These are phyloP conservation scores for Cephalotes varians DNA, from an alignment of 2,888 invertebrate genomes.

Conservation along the genomic window DNA sequence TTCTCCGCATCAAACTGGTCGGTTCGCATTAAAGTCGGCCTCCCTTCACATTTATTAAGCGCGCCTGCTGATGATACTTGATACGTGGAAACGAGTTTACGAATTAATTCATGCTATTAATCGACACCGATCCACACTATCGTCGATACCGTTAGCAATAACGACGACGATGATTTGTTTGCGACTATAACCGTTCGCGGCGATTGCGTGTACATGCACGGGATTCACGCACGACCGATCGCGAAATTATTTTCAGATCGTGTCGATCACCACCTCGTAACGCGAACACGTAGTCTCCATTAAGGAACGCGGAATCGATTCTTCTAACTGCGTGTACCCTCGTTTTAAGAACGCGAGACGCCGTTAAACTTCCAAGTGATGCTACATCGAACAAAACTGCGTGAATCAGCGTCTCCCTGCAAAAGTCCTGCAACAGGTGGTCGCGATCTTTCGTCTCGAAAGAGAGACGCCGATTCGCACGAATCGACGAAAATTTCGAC, in stretches of 20 bases:
- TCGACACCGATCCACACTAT: constrained; percentile 33
- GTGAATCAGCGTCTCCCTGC: neutral
- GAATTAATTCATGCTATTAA: constrained; percentile 55
- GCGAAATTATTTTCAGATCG: constrained; percentile 11
- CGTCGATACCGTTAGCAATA: constrained; percentile 17
- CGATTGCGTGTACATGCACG: neutral
- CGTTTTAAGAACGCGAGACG: neutral
- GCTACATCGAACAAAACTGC: neutral
- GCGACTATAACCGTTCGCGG: neutral
- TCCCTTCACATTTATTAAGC: constrained; percentile 61
- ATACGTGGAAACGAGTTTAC: constrained; percentile 61
- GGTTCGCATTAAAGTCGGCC: constrained; percentile 59
- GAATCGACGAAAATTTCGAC: constrained; percentile 55
- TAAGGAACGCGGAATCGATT: constrained; percentile 21
- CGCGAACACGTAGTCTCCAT: constrained; percentile 35
- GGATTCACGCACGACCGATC: constrained; percentile 12
- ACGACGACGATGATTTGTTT: neutral
- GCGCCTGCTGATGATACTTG: constrained; percentile 7
- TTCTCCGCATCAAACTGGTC: constrained; percentile 64
- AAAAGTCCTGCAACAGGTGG: constrained; percentile 30
- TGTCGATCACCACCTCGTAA: neutral
- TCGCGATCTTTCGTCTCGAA: constrained; percentile 6
- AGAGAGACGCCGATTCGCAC: constrained; percentile 19
- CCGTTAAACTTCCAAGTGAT: neutral
- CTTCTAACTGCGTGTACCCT: neutral